These are phyloP conservation scores for Dendroctonus valens DNA, from an alignment of 1,140 invertebrate species.

Conservation along the genomic window DNA sequence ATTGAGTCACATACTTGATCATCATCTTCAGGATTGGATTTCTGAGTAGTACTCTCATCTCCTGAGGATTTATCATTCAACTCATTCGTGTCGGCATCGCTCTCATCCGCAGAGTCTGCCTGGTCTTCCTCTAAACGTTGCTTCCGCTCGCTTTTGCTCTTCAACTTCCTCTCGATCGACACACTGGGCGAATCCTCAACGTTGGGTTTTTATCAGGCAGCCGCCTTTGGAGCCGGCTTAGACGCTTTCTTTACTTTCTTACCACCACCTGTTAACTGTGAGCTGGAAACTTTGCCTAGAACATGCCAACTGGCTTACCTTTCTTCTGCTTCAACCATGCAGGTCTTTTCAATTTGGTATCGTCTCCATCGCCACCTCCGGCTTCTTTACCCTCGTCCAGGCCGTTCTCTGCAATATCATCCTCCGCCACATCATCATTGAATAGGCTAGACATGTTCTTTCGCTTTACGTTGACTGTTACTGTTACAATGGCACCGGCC, in stretches of 20 bases:
- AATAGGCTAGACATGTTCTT: slow-evolving; percentile 79
- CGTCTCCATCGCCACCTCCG: slow-evolving; percentile 51
- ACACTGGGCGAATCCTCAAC: slow-evolving; percentile 47
- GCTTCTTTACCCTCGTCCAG: slow-evolving; percentile 53
- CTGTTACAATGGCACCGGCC: slow-evolving; percentile 95
- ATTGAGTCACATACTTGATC: slow-evolving; percentile 39
- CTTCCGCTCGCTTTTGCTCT: slow-evolving; percentile 45
- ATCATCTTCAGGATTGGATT: slow-evolving; percentile 59
- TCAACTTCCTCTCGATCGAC: slow-evolving; percentile 44
- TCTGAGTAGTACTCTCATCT: slow-evolving; percentile 65
- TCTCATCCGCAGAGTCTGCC: slow-evolving; percentile 55
- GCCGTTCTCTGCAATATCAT: slow-evolving; percentile 52
- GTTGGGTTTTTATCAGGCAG: slow-evolving; percentile 44
- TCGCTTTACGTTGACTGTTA: slow-evolving; percentile 83
- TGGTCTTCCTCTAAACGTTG: slow-evolving; percentile 54
- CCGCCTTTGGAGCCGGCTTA: slow-evolving; percentile 16
- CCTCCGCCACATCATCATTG: slow-evolving; percentile 63
- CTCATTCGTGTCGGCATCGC: slow-evolving; percentile 57
- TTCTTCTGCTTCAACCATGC: slow-evolving; percentile 74
- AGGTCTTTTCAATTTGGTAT: slow-evolving; percentile 63
- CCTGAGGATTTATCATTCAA: slow-evolving; percentile 61
- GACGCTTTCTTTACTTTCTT: slow-evolving; percentile 53
- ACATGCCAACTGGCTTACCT: slow-evolving; percentile 20
- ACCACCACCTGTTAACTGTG: slow-evolving; percentile 52
- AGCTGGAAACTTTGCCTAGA: no score